Evolutionary conservation across 2,797 vertebrate genomes (phyloP).

Genomic region (Mormyrus hasselquistii): DNA sequence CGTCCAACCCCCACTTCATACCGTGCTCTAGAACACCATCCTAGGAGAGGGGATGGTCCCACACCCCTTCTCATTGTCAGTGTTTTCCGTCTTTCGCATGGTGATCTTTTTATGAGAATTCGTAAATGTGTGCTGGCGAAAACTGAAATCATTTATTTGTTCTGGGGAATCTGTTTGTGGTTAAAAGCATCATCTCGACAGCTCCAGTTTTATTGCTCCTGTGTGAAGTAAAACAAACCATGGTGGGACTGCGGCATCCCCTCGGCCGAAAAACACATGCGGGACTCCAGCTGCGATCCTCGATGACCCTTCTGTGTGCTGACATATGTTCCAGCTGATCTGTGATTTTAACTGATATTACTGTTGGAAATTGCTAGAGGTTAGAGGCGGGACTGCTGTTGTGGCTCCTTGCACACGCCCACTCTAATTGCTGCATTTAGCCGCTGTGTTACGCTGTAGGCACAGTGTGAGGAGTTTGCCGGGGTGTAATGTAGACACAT

Average conservation of each 20-base stretch:
- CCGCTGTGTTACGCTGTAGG: background rate
- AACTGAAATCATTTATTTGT: background rate
- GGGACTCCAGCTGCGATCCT: background rate
- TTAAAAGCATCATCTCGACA: background rate
- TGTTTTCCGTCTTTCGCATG: constrained; percentile 1
- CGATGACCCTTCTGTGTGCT: background rate
- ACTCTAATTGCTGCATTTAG: background rate
- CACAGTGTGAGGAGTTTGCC: background rate
- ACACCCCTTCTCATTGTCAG: background rate
- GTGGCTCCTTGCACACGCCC: background rate
- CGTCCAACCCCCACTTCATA: background rate
- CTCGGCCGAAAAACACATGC: background rate
- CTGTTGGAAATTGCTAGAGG: background rate
- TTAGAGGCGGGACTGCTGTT: background rate
- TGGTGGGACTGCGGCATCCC: background rate
- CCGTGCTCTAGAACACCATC: background rate
- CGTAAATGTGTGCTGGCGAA: background rate
- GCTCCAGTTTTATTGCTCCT: background rate
- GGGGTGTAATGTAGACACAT: background rate
- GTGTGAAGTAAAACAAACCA: background rate
- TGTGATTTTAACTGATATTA: background rate
- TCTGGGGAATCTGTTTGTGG: background rate
- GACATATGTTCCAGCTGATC: background rate
- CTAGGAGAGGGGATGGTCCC: background rate
- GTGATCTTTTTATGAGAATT: background rate